These are phyloP conservation scores for Ictidomys tridecemlineatus DNA, from an alignment of 2,113 vertebrate species.

Conservation along the genomic window DNA sequence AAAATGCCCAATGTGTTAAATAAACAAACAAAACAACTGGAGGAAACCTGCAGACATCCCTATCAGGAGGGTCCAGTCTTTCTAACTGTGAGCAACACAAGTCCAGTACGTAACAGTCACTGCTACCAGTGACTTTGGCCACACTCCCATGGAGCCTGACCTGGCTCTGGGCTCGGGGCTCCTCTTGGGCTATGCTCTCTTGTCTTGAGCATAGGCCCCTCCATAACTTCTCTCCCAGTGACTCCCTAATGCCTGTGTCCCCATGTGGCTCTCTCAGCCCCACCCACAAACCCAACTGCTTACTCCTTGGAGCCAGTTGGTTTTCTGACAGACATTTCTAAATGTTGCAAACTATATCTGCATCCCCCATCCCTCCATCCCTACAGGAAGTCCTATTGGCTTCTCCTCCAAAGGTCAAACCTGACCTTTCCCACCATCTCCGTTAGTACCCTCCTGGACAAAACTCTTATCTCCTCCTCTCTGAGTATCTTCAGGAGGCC, in stretches of 20 bases:
- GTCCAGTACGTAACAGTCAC: background rate
- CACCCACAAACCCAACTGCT: background rate
- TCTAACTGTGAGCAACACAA: background rate
- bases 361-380: background rate
- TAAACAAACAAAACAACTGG: background rate
- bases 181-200: too few relatives aligned
- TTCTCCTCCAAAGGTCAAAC: background rate
- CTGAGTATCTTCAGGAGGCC: background rate
- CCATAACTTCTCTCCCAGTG: too few relatives aligned
- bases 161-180: too few relatives aligned
- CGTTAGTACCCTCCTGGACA: background rate
- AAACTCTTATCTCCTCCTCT: background rate
- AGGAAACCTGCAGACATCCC: background rate
- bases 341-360: background rate
- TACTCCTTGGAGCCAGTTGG: too few relatives aligned
- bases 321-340: background rate
- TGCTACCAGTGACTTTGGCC: background rate
- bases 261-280: background rate
- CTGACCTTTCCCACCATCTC: background rate
- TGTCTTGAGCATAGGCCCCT: too few relatives aligned
- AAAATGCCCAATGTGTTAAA: background rate
- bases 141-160: too few relatives aligned
- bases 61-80: too few relatives aligned
- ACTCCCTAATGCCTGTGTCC: accelerated
- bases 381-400: background rate